These are phyloP conservation scores for Hippasteria phrygiana DNA, from an alignment of 53 echinoderm and acorn worm species.

Conservation along the genomic window DNA sequence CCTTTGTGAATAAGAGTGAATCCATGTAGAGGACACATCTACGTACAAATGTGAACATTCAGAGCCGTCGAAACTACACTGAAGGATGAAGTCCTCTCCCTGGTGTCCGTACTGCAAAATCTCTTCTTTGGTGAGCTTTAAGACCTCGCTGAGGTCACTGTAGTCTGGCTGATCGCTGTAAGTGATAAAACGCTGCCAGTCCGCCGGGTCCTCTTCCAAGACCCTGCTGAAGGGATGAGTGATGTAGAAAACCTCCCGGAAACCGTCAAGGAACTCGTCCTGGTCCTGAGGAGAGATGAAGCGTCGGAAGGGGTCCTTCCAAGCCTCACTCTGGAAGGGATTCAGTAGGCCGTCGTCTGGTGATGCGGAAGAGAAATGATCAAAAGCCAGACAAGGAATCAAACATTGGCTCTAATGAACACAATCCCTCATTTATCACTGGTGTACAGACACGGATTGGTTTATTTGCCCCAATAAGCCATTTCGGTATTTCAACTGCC, in stretches of 20 bases:
- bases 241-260: slow-evolving; percentile 17
- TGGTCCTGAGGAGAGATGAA: neutral
- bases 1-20: too few species aligned
- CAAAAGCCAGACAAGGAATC: neutral
- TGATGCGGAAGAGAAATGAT: neutral
- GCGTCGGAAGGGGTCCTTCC: slow-evolving; percentile 12
- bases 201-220: slow-evolving; percentile 54
- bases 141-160: slow-evolving; percentile 62
- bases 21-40: too few species aligned
- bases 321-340: slow-evolving; percentile 2
- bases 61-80: slow-evolving; percentile 56
- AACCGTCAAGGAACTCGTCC: neutral
- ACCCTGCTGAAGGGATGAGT: slow-evolving; percentile 54
- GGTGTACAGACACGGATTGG: too few species aligned
- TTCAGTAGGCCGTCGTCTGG: slow-evolving; percentile 1
- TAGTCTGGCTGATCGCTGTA: slow-evolving; percentile 70
- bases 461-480: too few species aligned
- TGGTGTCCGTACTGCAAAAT: slow-evolving; percentile 59
- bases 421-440: too few species aligned
- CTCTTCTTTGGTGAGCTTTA: slow-evolving; percentile 33
- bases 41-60: neutral
- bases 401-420: too few species aligned
- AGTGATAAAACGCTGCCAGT: slow-evolving; percentile 66
- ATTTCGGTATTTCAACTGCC: too few species aligned
- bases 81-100: slow-evolving; percentile 55